phyloP scores from a whole-genome alignment of 2,797 vertebrate species.

The Gila robusta region DNA sequence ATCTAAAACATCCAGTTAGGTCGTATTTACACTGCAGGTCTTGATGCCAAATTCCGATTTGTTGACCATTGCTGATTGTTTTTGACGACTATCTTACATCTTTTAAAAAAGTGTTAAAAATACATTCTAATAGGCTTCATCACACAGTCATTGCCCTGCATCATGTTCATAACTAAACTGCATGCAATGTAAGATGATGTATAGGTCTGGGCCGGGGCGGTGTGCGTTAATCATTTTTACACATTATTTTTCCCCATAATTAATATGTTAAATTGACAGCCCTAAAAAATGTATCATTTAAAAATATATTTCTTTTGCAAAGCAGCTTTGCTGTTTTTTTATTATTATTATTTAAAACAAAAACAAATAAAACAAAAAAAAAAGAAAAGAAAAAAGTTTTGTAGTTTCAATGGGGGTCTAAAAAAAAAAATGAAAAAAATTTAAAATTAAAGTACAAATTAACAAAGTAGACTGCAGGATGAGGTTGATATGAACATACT shows the following conservation, averaged over 20 bases:
- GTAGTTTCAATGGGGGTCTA: not conserved
- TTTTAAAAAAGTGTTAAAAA: no score
- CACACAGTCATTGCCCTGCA: not conserved
- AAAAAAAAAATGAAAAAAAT: not conserved
- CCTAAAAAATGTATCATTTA: not conserved
- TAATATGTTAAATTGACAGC: not conserved
- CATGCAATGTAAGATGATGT: not conserved
- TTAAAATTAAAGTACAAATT: no score
- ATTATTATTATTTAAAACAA: not conserved
- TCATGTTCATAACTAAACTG: not conserved
- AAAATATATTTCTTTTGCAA: not conserved
- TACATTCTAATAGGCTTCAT: not conserved
- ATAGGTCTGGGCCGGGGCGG: not conserved
- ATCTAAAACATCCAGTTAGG: no score
- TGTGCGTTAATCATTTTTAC: not conserved
- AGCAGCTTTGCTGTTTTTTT: not conserved
- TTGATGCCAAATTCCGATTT: no score
- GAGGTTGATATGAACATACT: not conserved
- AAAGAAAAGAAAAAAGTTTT: not conserved
- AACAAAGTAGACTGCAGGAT: not conserved
- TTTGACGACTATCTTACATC: no score
- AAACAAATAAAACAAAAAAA: not conserved
- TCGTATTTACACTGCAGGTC: no score
- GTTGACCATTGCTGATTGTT: no score
- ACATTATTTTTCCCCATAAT: not conserved